Conservation (phyloP, 2,113 vertebrate genomes). For the Lepus europaeus region DNA sequence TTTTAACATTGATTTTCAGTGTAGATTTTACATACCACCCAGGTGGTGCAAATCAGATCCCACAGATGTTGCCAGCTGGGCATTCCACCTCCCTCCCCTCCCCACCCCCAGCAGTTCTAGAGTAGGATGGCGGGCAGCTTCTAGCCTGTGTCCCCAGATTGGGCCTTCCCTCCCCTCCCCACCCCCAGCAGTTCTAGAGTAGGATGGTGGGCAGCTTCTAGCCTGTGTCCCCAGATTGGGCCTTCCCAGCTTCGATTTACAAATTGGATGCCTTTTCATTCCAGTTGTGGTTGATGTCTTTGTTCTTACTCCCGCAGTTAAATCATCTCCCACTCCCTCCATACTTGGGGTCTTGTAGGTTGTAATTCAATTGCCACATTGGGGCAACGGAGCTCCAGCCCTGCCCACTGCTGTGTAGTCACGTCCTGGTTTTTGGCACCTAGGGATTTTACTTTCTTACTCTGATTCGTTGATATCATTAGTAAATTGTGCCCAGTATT, state of each 20-base stretch:
- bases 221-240: background rate
- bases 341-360: background rate
- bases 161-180: background rate
- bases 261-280: background rate
- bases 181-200: background rate
- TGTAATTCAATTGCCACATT: background rate
- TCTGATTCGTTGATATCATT: slow-evolving; percentile 22
- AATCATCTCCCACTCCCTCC: background rate
- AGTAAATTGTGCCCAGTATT: slow-evolving; percentile 1
- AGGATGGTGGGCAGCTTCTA: background rate
- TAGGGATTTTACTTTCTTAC: slow-evolving; percentile 37
- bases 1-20: slow-evolving; percentile 42
- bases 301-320: background rate
- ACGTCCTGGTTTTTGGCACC: background rate
- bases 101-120: background rate
- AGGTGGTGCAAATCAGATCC: slow-evolving; percentile 39
- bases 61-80: background rate
- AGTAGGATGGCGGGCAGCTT: background rate
- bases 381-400: background rate
- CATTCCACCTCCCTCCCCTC: background rate
- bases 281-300: background rate
- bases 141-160: background rate
- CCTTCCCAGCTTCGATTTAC: slow-evolving; percentile 7
- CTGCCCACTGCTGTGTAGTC: background rate
- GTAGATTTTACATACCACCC: slow-evolving; percentile 22